A percentile compares a stretch with the other conserved stretches of the same genome.
These are phyloP conservation scores for Acrocyrtus sp. DNA, from an alignment of 2,888 invertebrate species.

Conservation along the genomic window DNA sequence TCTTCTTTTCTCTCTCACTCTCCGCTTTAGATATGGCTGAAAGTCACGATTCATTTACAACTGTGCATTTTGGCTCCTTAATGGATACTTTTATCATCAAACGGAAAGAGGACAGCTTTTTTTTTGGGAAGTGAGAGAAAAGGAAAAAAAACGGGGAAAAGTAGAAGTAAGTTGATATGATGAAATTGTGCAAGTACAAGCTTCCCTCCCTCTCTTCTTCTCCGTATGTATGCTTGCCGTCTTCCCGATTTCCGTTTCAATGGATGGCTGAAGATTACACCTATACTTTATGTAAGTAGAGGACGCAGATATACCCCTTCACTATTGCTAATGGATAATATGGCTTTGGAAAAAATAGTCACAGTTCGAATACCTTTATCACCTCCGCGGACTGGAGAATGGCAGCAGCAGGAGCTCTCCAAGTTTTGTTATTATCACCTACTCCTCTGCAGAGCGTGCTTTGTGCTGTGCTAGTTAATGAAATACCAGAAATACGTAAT, in stretches of 20 bases:
- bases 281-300: too few species aligned
- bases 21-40: constrained; percentile 34
- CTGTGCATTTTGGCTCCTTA: constrained; percentile 43
- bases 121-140: constrained; percentile 2
- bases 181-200: constrained; percentile 5
- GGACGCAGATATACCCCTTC: too few species aligned
- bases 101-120: constrained; percentile 45
- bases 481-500: too few species aligned
- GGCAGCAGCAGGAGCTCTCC: too few species aligned
- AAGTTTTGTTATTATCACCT: too few species aligned
- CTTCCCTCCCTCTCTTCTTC: constrained; percentile 8
- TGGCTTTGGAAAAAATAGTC: too few species aligned
- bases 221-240: neutral
- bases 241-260: neutral
- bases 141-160: constrained; percentile 2
- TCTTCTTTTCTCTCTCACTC: constrained; percentile 22
- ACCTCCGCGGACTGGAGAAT: too few species aligned
- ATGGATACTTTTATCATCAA: constrained; percentile 49
- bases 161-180: constrained; percentile 28
- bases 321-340: too few species aligned
- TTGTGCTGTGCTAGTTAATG: too few species aligned
- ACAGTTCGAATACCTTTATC: too few species aligned
- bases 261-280: too few species aligned
- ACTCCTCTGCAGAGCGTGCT: too few species aligned
- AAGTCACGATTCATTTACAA: constrained; percentile 50